phyloP scores from a whole-genome alignment of 2,113 vertebrate species.

The Halcyon senegalensis region DNA sequence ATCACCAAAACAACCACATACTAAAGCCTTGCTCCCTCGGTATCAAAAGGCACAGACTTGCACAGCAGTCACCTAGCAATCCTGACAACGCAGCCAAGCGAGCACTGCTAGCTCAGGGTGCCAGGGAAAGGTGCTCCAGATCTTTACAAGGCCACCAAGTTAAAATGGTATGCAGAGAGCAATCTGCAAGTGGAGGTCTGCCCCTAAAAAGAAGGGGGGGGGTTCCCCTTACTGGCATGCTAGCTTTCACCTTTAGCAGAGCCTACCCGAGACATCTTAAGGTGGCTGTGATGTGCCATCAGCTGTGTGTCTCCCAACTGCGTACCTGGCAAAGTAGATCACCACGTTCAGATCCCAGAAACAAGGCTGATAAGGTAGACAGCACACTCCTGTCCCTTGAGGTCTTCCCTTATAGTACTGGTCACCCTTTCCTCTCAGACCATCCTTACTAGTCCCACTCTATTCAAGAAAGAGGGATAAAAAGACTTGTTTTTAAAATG shows the following conservation, averaged over 20 bases:
- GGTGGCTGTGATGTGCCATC: background rate
- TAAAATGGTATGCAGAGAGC: background rate
- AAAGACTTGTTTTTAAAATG: background rate
- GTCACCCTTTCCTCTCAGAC: background rate
- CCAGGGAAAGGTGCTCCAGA: background rate
- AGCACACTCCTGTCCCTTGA: background rate
- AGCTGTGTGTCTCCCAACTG: background rate
- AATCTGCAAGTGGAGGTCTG: background rate
- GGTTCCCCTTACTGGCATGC: background rate
- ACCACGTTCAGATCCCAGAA: background rate
- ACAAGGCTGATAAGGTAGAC: background rate
- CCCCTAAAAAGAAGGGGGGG: background rate
- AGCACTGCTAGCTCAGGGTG: background rate
- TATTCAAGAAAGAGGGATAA: background rate
- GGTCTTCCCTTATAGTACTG: background rate
- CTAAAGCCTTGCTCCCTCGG: background rate
- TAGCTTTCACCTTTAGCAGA: background rate
- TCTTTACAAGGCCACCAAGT: background rate
- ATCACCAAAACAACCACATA: background rate
- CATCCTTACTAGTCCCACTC: background rate
- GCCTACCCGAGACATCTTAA: background rate
- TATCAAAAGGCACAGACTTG: background rate
- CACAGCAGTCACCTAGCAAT: background rate
- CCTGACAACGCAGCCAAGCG: background rate
- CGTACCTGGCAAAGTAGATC: background rate